Evolutionary conservation across 1,140 invertebrate species (phyloP).

Genomic region (Dendrolimus kikuchii): DNA sequence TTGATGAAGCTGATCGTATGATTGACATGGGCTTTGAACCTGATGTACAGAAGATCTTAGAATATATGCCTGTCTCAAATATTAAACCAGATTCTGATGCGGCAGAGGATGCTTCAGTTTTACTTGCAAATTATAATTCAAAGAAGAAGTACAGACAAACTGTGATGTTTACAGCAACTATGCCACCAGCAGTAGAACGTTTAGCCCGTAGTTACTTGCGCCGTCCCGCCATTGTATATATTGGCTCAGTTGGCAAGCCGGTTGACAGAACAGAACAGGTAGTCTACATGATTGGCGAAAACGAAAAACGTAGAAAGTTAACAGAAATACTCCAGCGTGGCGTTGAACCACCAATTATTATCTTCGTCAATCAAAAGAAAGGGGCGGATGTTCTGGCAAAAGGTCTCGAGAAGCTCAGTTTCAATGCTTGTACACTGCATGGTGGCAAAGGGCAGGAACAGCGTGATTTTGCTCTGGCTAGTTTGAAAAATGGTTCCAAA

Average conservation of each 20-base stretch:
- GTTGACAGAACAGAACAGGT: slow-evolving; percentile 98
- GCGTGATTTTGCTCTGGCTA: slow-evolving; percentile 97
- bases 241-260: slow-evolving; percentile 98
- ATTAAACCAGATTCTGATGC: slow-evolving; percentile 99
- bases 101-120: slow-evolving; percentile 94
- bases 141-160: slow-evolving; percentile 99
- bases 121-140: slow-evolving; percentile 95
- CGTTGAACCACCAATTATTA: slow-evolving; percentile 97
- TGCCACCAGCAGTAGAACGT: slow-evolving; percentile 98
- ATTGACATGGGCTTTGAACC: slow-evolving; percentile 99
- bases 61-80: slow-evolving; percentile 99
- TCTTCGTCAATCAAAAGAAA: slow-evolving; percentile 99
- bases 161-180: slow-evolving; percentile 99
- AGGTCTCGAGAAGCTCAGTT: slow-evolving; percentile 97
- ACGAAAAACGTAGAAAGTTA: slow-evolving; percentile 93
- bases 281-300: slow-evolving; percentile 95
- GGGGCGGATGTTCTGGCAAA: slow-evolving; percentile 98
- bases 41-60: slow-evolving; percentile 98
- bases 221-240: slow-evolving; percentile 97
- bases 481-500: slow-evolving; percentile 94
- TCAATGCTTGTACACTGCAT: slow-evolving; percentile 97
- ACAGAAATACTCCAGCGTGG: slow-evolving; percentile 90
- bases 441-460: slow-evolving; percentile 99
- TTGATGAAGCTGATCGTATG: slow-evolving; percentile 98
- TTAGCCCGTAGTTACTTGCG: slow-evolving; percentile 95